These are phyloP conservation scores for Bradynema listronoti DNA, from an alignment of 1,140 invertebrate species.

Conservation along the genomic window DNA sequence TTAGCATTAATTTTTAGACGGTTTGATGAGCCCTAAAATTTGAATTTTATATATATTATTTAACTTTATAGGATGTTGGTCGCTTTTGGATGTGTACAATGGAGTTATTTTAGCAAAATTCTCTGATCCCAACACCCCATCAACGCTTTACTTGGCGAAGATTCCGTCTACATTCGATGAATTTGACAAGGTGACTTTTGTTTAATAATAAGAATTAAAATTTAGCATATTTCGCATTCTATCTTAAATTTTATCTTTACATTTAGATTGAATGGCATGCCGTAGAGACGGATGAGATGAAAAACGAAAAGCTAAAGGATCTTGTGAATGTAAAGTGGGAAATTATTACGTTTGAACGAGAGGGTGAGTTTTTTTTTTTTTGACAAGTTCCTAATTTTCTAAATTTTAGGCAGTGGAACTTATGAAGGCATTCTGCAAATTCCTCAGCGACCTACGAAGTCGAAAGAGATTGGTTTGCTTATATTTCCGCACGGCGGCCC, in stretches of 20 bases:
- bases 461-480: conserved; percentile 57
- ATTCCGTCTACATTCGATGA: no score
- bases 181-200: conserved; percentile 7
- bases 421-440: conserved; percentile 51
- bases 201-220: conserved; percentile 1
- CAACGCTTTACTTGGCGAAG: no score
- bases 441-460: conserved; percentile 14
- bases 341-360: conserved; percentile 43
- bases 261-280: not conserved
- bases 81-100: not conserved
- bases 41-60: not conserved
- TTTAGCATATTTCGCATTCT: conserved; percentile 19
- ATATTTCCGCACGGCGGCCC: conserved; percentile 73
- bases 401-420: conserved; percentile 30
- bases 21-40: not conserved
- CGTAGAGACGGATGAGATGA: not conserved
- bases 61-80: not conserved
- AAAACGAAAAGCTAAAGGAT: not conserved
- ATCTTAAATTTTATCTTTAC: conserved; percentile 24
- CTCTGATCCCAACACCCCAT: not conserved
- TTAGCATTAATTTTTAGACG: not conserved
- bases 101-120: not conserved
- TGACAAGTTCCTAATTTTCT: conserved; percentile 1
- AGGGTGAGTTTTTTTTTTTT: conserved; percentile 20
- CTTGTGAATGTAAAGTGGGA: conserved; percentile 17